A percentile compares a stretch with the other conserved stretches of the same genome.
Conservation (phyloP, 2,888 invertebrate genomes). For the Brachynemurus nebulosus region DNA sequence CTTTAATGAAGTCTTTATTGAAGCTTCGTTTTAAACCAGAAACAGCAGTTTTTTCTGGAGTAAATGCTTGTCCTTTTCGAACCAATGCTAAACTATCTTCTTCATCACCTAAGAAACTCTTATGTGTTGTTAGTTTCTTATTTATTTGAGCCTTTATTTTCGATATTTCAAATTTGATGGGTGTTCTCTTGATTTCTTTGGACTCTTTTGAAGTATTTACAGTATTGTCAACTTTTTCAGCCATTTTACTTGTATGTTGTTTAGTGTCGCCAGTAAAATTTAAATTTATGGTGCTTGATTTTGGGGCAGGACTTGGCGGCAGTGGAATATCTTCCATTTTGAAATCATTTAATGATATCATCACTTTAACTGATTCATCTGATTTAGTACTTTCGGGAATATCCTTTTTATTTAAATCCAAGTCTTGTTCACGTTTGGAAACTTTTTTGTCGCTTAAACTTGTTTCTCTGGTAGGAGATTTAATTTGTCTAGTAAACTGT, state of each 20-base stretch:
- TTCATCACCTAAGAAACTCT: neutral
- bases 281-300: neutral
- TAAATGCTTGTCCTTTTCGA: neutral
- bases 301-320: neutral
- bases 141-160: neutral
- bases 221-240: neutral
- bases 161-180: neutral
- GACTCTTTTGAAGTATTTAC: neutral
- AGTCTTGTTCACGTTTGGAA: too few relatives aligned
- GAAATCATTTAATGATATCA: neutral
- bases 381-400: neutral
- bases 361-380: neutral
- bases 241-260: too few relatives aligned
- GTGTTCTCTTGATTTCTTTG: neutral
- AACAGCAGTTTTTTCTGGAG: neutral
- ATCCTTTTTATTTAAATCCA: too few relatives aligned
- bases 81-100: neutral
- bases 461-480: neutral
- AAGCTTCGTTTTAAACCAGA: neutral
- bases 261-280: neutral
- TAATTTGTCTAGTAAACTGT: neutral
- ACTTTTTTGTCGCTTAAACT: too few relatives aligned
- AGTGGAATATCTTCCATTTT: conserved; percentile 1
- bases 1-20: neutral
- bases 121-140: neutral